Conservation (phyloP, 2,888 invertebrate species). For the Lithophane semibrunnea region DNA sequence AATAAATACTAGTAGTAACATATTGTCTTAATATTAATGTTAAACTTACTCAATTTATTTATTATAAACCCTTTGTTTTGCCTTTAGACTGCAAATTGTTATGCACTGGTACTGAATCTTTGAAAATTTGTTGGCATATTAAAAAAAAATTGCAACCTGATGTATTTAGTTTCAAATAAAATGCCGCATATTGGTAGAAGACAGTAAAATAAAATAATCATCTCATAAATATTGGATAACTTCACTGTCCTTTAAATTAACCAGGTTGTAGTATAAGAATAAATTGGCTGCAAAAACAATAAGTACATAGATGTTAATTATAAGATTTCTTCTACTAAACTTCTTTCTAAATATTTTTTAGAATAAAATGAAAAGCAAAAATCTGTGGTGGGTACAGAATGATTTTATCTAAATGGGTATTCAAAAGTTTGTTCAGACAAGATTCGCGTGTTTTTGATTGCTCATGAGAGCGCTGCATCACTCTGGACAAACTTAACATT, state of each 20-base stretch:
- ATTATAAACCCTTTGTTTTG: background rate
- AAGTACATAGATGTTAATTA: constrained; percentile 22
- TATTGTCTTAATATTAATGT: constrained; percentile 13
- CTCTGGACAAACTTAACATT: constrained; percentile 14
- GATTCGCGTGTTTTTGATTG: background rate
- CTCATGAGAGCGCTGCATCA: background rate
- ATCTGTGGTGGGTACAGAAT: constrained; percentile 11
- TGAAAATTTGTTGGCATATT: background rate
- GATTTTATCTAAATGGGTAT: constrained; percentile 18
- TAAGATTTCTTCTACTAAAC: background rate
- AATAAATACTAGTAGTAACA: constrained; percentile 7
- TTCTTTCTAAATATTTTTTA: constrained; percentile 10
- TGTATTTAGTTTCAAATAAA: background rate
- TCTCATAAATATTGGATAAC: background rate
- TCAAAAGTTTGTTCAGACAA: constrained; percentile 6
- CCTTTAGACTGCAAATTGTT: background rate
- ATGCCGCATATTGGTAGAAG: background rate
- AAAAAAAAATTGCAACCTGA: background rate
- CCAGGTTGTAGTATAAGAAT: constrained; percentile 1
- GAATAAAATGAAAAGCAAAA: constrained; percentile 38
- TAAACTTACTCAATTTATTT: constrained; percentile 7
- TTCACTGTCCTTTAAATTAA: background rate
- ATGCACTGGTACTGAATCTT: background rate
- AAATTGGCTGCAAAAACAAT: constrained; percentile 21
- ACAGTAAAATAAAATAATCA: background rate